Conservation (phyloP, 2,113 vertebrate species). For the Cyanocitta stelleri region DNA sequence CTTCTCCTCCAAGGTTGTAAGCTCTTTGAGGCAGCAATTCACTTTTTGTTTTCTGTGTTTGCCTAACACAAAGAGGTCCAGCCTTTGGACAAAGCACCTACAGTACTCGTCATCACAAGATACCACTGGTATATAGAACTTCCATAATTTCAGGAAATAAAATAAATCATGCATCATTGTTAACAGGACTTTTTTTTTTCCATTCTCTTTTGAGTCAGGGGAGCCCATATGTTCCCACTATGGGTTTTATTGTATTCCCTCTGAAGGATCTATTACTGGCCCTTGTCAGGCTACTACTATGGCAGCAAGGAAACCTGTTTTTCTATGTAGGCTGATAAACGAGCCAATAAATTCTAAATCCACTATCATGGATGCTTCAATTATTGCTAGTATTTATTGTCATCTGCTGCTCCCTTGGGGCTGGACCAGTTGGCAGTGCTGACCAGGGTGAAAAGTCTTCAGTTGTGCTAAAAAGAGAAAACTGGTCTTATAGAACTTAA, state of each 20-base stretch:
- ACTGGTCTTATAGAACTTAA: neutral
- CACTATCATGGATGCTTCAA: neutral
- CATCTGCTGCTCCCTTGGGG: neutral
- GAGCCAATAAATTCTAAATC: slow-evolving; percentile 8
- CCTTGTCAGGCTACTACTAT: neutral
- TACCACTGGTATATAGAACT: neutral
- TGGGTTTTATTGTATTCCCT: neutral
- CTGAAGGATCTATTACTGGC: neutral
- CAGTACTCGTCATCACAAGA: neutral
- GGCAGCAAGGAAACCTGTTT: neutral
- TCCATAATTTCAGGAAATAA: neutral
- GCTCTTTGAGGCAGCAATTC: neutral
- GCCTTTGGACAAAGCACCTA: neutral
- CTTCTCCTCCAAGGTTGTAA: neutral
- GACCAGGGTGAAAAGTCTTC: neutral
- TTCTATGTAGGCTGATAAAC: neutral
- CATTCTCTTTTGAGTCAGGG: neutral
- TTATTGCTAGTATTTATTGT: slow-evolving; percentile 5
- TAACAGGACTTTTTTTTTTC: neutral
- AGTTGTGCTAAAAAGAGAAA: neutral
- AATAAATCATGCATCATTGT: neutral
- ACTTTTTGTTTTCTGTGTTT: neutral
- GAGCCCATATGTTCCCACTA: neutral
- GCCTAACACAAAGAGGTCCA: neutral
- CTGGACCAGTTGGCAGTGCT: neutral